A percentile compares a stretch with the other conserved stretches of the same genome.
These are phyloP conservation scores for Leptinotarsa juncta DNA, from an alignment of 2,888 invertebrate genomes.

Conservation along the genomic window DNA sequence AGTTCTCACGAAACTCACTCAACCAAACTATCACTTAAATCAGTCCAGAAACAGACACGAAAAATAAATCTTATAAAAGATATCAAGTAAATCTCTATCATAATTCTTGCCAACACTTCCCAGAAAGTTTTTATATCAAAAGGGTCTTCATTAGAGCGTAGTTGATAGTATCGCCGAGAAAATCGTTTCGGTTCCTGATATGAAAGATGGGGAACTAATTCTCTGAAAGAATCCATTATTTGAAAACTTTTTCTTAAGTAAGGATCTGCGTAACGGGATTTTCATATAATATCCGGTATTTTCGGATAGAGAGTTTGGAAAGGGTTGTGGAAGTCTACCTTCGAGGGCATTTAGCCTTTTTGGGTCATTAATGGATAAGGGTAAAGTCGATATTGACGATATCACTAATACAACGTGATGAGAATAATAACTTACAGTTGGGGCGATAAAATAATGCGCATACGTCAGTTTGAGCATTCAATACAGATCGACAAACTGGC, in stretches of 20 bases:
- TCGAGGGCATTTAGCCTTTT: background rate
- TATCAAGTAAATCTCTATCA: background rate
- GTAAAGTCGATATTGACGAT: too few relatives aligned
- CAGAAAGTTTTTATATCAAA: slow-evolving; percentile 1
- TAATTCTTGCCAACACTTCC: slow-evolving; percentile 11
- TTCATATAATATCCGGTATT: background rate
- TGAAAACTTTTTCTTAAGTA: background rate
- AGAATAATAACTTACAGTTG: too few relatives aligned
- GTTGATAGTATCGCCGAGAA: background rate
- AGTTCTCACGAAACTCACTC: background rate
- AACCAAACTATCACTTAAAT: background rate
- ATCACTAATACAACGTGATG: too few relatives aligned
- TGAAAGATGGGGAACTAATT: background rate
- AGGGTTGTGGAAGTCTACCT: background rate
- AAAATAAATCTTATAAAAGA: background rate
- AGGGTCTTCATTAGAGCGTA: background rate
- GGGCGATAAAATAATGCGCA: too few relatives aligned
- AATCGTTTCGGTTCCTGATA: background rate
- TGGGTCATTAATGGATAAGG: too few relatives aligned
- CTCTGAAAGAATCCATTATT: background rate
- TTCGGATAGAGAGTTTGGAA: background rate
- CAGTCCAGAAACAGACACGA: background rate
- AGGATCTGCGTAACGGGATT: background rate
- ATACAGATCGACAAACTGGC: too few relatives aligned
- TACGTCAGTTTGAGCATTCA: too few relatives aligned